Evolutionary conservation across 2,113 vertebrate genomes (phyloP).

Genomic region (Ardeotis arabs): DNA sequence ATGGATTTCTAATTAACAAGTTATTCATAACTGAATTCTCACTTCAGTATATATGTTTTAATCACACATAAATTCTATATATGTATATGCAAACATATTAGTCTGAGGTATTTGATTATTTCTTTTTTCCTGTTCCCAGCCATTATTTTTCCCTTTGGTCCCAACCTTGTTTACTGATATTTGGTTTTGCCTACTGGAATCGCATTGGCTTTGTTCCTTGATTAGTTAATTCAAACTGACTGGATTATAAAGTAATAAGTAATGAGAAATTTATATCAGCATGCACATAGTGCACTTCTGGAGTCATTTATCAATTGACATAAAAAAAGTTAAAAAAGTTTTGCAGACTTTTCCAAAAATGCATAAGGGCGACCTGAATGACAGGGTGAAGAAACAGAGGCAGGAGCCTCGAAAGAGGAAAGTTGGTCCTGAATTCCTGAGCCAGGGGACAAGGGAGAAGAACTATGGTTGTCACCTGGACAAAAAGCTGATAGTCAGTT

Average conservation of each 20-base stretch:
- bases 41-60: not conserved
- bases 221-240: not conserved
- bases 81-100: not conserved
- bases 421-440: not conserved
- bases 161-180: not conserved
- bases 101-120: not conserved
- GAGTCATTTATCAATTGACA: not conserved
- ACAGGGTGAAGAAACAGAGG: not conserved
- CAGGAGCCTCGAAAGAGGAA: rapidly evolving
- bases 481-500: not conserved
- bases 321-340: not conserved
- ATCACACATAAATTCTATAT: not conserved
- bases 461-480: not conserved
- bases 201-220: not conserved
- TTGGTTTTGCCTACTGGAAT: not conserved
- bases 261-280: not conserved
- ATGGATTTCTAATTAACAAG: not conserved
- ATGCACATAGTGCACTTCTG: not conserved
- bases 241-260: not conserved
- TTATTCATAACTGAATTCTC: not conserved
- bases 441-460: not conserved
- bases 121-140: not conserved
- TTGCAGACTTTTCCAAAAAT: not conserved
- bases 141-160: not conserved
- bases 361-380: not conserved